Evolutionary conservation across 1,140 invertebrate species (phyloP), one percentile per base, ranked within the genome.

Genomic region (Muscidifurax raptorellus): DNA sequence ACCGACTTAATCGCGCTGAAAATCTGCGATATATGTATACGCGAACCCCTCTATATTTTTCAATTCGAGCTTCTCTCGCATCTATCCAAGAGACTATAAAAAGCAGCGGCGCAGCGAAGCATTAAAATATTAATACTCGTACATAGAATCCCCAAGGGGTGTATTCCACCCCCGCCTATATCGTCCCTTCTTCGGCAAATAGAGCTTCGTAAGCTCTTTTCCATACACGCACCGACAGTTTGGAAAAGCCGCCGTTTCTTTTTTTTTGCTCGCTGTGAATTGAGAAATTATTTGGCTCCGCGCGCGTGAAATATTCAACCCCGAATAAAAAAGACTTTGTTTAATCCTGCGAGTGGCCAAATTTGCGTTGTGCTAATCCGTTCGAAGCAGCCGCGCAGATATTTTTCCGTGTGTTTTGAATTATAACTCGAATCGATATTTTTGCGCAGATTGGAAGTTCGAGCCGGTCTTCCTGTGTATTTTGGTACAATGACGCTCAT

Each of bases 351-450:
- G 52, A 7, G 22, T 2, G 22, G 3, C 6, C 18, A 27, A 64
- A 77, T 77, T 77, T 47, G 47, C 10, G 75, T 64, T 25, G 36
- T 2, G 75, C 75, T 28, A 76, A 77, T 77, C 44, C 47, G 13
- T 32, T 64, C 47, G 18, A 52, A n/a, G 32, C 22, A 44, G 22
- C 72, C 72, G 18, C 9, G n/a, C 3, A 44, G 47, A 47, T 40
- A 40, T 44, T 27, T 9, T 25, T 15, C 32, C 12, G 18, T 40
- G 22, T 74, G 32, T 36, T 47, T 44, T 36, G 72, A 44, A 44
- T 27, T 36, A 47, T 36, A 44, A 47, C 40, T 75, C 32, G n/a
- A 44, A 75, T 47, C 12, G n/a, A 47, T 75, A 75, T 36, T n/a
- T 44, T 75, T 44, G 40, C 10, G 25, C n/a, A n/a, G 66, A 0